Base-by-base conservation (phyloP, 1,140 invertebrate genomes). In the Danaus melanippus region DNA sequence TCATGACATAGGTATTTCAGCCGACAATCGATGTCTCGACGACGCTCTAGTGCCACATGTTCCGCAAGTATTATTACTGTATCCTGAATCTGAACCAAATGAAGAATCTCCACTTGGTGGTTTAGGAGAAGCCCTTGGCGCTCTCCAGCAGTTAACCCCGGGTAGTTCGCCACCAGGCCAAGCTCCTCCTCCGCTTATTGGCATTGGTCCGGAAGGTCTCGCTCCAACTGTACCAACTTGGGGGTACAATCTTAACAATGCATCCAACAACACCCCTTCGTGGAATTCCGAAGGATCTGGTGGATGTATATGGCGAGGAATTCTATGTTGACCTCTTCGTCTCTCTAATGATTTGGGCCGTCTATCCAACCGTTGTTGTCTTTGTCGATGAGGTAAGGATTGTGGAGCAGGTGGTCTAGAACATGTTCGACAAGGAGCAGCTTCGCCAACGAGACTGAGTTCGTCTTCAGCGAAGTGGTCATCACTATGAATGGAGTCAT, bases 191-290 rank as follows among this genome's bases (percentile, higher is more conserved):
- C 68, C 76, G 15, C 63, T 72, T 48, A 80, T 76, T 41, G 71
- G 77, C 46, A 80, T 56, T 0, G 82, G 84, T 9, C 71, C 85
- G 43, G 65, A 76, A 9, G 74, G 79, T 52, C 81, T 76, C 10
- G 81, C 80, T 9, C 85, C 86, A 42, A 88, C 86, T 10, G 87
- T 87, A 0, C 87, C 87, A 10, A 88, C 87, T 71, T 88, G 86
- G 5, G 90, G 90, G 71, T 91, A 91, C 15, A 92, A 74, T 73
- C 90, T 88, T 46, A 91, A 69, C 7, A 92, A 63, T 1, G 89
- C 88, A 69, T 90, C 88, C 15, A 90, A 60, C 6, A 90, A 73
- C 8, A 90, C 78, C 7, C 89, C 89, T 77, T 89, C 88, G 58
- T 89, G 89, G 56, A 89, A 89, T 49, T 89, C 88, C 42, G 83